These are phyloP conservation scores for Danio aesculapii DNA, from an alignment of 2,797 vertebrate species.

Conservation along the genomic window DNA sequence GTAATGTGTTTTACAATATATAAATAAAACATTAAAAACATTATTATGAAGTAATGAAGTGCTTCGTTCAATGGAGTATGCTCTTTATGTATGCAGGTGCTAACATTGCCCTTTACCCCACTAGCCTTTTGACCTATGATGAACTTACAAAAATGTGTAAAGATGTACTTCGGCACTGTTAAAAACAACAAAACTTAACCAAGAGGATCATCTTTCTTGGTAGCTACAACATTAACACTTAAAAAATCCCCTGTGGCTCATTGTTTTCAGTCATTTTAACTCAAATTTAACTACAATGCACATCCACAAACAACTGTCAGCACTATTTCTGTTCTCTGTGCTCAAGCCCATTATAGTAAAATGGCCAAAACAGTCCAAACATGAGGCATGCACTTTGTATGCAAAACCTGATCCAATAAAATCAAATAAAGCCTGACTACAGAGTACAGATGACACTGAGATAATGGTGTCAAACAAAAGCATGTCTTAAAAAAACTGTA, in stretches of 20 bases:
- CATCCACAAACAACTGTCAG: neutral
- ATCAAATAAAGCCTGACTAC: constrained; percentile 28
- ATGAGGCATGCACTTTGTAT: constrained; percentile 9
- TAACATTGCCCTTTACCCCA: neutral
- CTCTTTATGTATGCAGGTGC: neutral
- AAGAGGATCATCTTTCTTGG: neutral
- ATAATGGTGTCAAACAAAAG: constrained; percentile 28
- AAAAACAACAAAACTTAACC: neutral
- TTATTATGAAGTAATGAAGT: neutral
- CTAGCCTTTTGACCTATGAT: neutral
- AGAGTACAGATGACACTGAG: constrained; percentile 6
- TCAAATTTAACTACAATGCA: neutral
- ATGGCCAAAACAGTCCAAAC: neutral
- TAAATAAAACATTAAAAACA: too few relatives aligned
- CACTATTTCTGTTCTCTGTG: neutral
- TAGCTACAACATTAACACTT: neutral
- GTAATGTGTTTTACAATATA: too few relatives aligned
- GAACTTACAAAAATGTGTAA: neutral
- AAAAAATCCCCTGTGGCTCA: neutral
- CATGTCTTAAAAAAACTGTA: constrained; percentile 6
- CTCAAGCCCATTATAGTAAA: constrained; percentile 1
- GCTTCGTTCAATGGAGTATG: neutral
- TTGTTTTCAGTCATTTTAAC: neutral
- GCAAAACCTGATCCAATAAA: constrained; percentile 21
- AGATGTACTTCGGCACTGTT: neutral